Evolutionary conservation across 2,113 vertebrate genomes (phyloP).

Genomic region (Eretmochelys imbricata): DNA sequence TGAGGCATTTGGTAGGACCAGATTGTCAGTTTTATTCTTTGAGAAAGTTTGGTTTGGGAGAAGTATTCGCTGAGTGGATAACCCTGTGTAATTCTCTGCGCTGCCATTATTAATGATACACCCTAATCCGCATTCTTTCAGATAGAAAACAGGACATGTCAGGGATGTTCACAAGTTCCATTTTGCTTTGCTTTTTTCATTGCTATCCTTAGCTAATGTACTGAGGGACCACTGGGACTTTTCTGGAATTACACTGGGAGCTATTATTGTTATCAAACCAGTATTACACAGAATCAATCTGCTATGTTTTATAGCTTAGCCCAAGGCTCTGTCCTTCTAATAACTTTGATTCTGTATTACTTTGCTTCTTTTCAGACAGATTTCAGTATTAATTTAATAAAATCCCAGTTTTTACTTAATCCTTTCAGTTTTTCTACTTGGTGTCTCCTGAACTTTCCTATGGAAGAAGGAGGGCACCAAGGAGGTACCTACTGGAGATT

Average conservation of each 20-base stretch:
- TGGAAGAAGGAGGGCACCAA: not conserved
- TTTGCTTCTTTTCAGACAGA: not conserved
- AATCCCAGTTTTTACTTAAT: not conserved
- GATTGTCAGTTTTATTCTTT: conserved; percentile 39
- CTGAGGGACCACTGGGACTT: not conserved
- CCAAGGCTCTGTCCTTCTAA: not conserved
- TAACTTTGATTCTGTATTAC: not conserved
- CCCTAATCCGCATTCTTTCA: not conserved
- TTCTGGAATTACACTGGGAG: not conserved
- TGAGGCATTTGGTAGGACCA: conserved; percentile 15
- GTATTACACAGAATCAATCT: not conserved
- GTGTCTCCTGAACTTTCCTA: not conserved
- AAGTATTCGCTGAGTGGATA: conserved; percentile 51
- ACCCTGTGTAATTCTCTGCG: not conserved
- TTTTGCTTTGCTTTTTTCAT: not conserved
- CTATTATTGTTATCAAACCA: not conserved
- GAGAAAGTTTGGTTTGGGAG: conserved; percentile 27
- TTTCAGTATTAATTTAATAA: not conserved
- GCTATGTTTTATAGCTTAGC: not conserved
- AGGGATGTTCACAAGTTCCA: not conserved
- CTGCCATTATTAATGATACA: conserved; percentile 16
- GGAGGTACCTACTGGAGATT: not conserved
- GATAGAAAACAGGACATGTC: not conserved
- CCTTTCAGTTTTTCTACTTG: not conserved
- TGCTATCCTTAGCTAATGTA: not conserved